Evolutionary conservation across 2,797 vertebrate genomes (phyloP), one percentile per base, ranked within the genome.

Genomic region (Thamnophis elegans): DNA sequence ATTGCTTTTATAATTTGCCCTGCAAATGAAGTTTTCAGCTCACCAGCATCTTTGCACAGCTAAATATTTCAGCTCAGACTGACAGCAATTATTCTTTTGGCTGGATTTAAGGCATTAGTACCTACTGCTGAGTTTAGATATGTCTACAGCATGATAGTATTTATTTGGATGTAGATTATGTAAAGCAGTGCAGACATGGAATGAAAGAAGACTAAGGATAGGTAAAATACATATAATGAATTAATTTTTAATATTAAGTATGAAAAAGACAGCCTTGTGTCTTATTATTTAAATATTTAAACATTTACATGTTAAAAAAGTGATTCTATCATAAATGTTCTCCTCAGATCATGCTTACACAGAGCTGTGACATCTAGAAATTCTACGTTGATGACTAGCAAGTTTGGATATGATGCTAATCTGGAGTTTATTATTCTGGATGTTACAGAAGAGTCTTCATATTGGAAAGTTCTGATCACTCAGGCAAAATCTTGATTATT

Each of bases 1-100:
- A 89, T 93, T 51, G 1, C 13, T 82, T 95, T 96, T 51, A 94
- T 86, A 11, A 92, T 36, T 91, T 89, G 88, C 62, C 87, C 12
- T 91, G 14, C 36, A 94, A 89, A 94, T 54, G 59, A 90, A 86
- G 90, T 94, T 93, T 91, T 89, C 18, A 87, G 55, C 16, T 88
- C 26, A 88, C 58, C 55, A 89, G 91, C 55, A 62, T 92, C 82
- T 78, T 92, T 93, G 60, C n/a, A 62, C n/a, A 87, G 88, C 55
- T 90, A 62, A 62, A 47, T 59, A 58, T 55, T 86, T 85, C 65
- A 94, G 85, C 18, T 22, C 78, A 26, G 36, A 78, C 3, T 54
- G 16, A 92, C 54, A 51, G n/a, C 85, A 88, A 91, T 89, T 47
- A 88, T 85, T 85, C 22, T 73, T 73, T 47, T 32, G 9, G 22